These are phyloP conservation scores for Empidonax traillii DNA, from an alignment of 2,113 vertebrate genomes.

Conservation along the genomic window DNA sequence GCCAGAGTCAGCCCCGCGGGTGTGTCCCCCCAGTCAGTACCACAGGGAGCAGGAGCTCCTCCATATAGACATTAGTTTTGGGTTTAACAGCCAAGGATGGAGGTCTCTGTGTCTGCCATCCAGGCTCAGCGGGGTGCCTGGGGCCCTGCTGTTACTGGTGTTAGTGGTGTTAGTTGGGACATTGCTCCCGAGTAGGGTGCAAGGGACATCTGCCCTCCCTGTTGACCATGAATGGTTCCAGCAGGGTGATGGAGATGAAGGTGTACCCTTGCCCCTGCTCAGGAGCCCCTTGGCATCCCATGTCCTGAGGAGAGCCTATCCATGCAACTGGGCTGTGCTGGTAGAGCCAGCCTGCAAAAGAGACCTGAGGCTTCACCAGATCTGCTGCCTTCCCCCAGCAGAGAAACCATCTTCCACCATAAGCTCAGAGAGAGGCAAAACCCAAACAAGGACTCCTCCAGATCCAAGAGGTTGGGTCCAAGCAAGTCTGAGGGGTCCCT, in stretches of 20 bases:
- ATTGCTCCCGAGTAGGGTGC: background rate
- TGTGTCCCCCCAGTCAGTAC: background rate
- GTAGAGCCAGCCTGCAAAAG: background rate
- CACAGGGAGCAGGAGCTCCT: background rate
- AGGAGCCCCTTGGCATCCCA: background rate
- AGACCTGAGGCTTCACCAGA: background rate
- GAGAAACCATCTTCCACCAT: background rate
- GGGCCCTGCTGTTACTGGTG: background rate
- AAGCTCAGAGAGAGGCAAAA: background rate
- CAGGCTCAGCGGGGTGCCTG: accelerated
- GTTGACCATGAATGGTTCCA: background rate
- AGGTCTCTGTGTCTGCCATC: background rate
- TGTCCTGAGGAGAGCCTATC: background rate
- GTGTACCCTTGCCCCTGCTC: accelerated
- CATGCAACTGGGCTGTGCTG: background rate
- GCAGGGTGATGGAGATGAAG: background rate
- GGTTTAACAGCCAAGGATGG: background rate
- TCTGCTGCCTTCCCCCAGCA: background rate
- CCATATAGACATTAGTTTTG: background rate
- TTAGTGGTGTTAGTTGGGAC: slow-evolving; percentile 46
- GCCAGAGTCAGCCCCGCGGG: background rate
- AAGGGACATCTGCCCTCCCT: background rate
- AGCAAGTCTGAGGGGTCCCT: background rate
- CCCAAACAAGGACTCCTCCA: background rate
- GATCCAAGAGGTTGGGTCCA: background rate